These are phyloP conservation scores for Porites cylindrica DNA, from an alignment of 92 coral and sea anemone genomes.

Conservation along the genomic window DNA sequence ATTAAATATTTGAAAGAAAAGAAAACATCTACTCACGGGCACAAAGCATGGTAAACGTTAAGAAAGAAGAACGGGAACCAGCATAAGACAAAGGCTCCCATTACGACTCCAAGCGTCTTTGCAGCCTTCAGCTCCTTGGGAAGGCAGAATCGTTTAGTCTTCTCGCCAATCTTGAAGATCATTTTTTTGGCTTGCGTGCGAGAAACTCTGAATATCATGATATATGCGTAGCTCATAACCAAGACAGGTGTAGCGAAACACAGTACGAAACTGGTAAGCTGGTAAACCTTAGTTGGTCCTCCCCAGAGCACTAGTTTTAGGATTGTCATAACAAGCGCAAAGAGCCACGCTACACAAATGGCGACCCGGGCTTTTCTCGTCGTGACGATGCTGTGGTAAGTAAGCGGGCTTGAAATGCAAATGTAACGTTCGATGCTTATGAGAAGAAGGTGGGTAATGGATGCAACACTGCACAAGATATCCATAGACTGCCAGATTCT, in stretches of 20 bases:
- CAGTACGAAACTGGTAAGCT: slow-evolving; percentile 74
- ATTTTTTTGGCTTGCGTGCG: slow-evolving; percentile 90
- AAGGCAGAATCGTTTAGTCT: slow-evolving; percentile 84
- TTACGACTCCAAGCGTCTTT: slow-evolving; percentile 94
- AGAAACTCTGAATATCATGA: slow-evolving; percentile 94
- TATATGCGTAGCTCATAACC: slow-evolving; percentile 82
- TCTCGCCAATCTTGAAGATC: slow-evolving; percentile 81
- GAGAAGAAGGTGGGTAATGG: slow-evolving; percentile 81
- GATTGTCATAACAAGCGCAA: slow-evolving; percentile 70
- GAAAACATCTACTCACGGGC: slow-evolving; percentile 51
- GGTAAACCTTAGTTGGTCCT: slow-evolving; percentile 69
- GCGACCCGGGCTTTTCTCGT: slow-evolving; percentile 72
- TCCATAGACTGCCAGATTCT: slow-evolving; percentile 88
- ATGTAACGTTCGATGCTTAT: slow-evolving; percentile 94
- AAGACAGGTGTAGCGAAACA: slow-evolving; percentile 86
- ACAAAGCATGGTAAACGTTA: slow-evolving; percentile 76
- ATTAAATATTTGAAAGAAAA: background rate
- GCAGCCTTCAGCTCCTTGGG: slow-evolving; percentile 98
- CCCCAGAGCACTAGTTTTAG: slow-evolving; percentile 71
- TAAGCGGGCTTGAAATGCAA: slow-evolving; percentile 88
- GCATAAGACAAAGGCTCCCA: slow-evolving; percentile 89
- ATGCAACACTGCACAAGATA: slow-evolving; percentile 88
- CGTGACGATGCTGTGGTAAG: slow-evolving; percentile 84
- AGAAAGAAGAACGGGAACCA: slow-evolving; percentile 97
- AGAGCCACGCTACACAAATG: slow-evolving; percentile 73